phyloP scores from a whole-genome alignment of 2,888 invertebrate species.

The Cephus pygmeus region DNA sequence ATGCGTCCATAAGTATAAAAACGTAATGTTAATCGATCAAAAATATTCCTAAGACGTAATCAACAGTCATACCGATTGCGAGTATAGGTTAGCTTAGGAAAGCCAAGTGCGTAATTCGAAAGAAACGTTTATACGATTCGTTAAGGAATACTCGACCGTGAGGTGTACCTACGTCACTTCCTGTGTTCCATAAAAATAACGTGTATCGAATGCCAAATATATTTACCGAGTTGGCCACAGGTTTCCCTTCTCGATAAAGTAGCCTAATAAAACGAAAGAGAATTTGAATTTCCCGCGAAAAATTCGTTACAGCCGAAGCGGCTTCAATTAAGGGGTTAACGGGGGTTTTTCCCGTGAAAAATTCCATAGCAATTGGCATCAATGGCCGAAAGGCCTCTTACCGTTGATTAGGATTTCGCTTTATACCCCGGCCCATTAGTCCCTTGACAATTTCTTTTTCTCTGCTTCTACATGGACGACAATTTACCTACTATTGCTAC shows the following conservation, averaged over 20 bases:
- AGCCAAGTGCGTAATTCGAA: not conserved
- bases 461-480: not conserved
- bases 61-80: not conserved
- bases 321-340: conserved; percentile 42
- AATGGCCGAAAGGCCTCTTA: not conserved
- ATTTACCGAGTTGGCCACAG: not conserved
- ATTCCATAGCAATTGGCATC: not conserved
- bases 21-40: not conserved
- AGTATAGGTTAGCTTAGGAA: not conserved
- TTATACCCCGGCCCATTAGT: not conserved
- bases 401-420: not conserved
- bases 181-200: not conserved
- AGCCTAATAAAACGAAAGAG: conserved; percentile 20
- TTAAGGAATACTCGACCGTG: not conserved
- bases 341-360: conserved; percentile 9
- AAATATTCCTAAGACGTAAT: not conserved
- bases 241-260: not conserved
- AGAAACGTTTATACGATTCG: not conserved
- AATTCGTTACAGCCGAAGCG: conserved; percentile 22
- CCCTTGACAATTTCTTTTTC: not conserved
- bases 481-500: not conserved
- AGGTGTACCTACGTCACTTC: not conserved
- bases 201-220: not conserved
- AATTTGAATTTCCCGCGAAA: conserved; percentile 38
- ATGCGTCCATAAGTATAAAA: not conserved